These are phyloP conservation scores for Furnarius figulus DNA, from an alignment of 2,113 vertebrate genomes.

Conservation along the genomic window DNA sequence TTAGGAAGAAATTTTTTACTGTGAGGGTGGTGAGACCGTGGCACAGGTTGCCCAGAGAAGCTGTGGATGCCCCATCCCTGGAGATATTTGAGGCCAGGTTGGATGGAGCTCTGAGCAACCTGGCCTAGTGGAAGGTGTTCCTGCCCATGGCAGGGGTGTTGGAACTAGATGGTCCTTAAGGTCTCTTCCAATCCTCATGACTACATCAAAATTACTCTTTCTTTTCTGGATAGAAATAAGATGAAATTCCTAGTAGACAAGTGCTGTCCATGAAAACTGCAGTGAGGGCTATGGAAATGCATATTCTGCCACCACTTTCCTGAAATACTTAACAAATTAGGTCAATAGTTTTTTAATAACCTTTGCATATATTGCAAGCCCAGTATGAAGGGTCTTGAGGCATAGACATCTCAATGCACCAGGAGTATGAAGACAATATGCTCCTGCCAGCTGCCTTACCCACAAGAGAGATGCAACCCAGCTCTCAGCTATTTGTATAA, in stretches of 20 bases:
- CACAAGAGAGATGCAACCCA: background rate
- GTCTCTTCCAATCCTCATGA: background rate
- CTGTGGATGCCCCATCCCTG: background rate
- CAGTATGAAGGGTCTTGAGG: background rate
- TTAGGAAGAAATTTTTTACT: background rate
- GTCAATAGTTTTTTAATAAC: background rate
- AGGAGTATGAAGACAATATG: fast-evolving
- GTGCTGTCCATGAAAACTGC: background rate
- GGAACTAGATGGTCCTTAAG: background rate
- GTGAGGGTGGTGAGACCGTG: fast-evolving
- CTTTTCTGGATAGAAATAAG: background rate
- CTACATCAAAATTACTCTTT: background rate
- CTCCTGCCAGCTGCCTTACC: background rate
- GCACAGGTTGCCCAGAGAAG: background rate
- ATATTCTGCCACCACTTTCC: background rate
- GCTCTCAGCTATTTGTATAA: background rate
- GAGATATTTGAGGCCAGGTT: too few species aligned
- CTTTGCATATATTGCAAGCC: background rate
- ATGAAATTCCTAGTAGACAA: background rate
- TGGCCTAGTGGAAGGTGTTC: background rate
- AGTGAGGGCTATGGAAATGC: background rate
- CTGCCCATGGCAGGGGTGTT: fast-evolving
- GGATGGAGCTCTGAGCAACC: background rate
- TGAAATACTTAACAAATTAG: background rate
- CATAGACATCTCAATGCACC: background rate